Evolutionary conservation across 1,140 invertebrate genomes (phyloP).

Genomic region (Ceratitis capitata): DNA sequence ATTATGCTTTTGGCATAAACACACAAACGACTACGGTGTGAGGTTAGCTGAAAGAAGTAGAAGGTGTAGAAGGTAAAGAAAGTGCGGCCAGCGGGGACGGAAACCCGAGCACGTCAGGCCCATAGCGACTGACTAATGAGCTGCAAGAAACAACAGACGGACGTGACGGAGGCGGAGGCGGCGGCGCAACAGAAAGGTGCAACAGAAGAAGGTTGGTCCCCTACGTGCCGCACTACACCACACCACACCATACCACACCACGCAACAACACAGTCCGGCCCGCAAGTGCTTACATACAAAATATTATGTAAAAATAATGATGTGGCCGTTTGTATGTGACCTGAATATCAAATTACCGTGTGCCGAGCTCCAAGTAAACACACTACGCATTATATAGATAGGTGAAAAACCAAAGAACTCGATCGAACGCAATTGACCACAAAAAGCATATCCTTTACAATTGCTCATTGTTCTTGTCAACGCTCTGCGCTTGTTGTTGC

Average conservation of each 20-base stretch:
- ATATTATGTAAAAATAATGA: constrained; percentile 22
- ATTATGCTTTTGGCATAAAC: background rate
- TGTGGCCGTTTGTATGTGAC: constrained; percentile 12
- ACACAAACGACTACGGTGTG: background rate
- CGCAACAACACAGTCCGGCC: background rate
- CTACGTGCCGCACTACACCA: background rate
- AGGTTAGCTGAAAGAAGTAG: background rate
- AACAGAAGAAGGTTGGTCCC: constrained; percentile 7
- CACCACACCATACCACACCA: background rate
- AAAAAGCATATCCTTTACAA: constrained; percentile 33
- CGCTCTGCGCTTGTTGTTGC: background rate
- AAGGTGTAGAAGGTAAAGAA: background rate
- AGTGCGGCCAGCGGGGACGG: too few species aligned
- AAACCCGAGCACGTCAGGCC: background rate
- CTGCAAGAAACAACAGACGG: too few species aligned
- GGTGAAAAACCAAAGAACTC: constrained; percentile 32
- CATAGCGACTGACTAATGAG: background rate
- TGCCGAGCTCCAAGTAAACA: background rate
- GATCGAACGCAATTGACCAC: constrained; percentile 32
- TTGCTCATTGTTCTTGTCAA: background rate
- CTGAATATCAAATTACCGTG: constrained; percentile 34
- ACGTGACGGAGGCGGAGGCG: too few species aligned
- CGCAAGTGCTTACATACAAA: background rate
- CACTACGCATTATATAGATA: background rate
- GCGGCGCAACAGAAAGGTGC: background rate